Evolutionary conservation across 1,140 invertebrate genomes (phyloP).

Genomic region (Papilio dardanus): DNA sequence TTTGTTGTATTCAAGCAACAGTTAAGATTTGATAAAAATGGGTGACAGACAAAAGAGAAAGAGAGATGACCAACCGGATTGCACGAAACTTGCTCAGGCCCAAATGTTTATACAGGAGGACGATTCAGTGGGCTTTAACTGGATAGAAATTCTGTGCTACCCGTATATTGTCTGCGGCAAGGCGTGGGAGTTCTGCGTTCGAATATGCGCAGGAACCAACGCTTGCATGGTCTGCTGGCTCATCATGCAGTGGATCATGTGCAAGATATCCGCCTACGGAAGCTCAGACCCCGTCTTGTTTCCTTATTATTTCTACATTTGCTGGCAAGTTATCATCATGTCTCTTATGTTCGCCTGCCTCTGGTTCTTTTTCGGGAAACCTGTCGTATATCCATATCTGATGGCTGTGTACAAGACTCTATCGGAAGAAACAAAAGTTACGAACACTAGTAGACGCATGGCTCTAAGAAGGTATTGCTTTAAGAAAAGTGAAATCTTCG

Average conservation of each 20-base stretch:
- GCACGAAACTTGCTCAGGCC: constrained; percentile 38
- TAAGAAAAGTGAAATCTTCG: constrained; percentile 71
- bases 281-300: constrained; percentile 68
- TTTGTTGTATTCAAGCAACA: not conserved
- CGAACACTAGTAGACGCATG: constrained; percentile 46
- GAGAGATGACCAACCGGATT: constrained; percentile 49
- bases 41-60: constrained; percentile 46
- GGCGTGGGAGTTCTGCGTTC: constrained; percentile 65
- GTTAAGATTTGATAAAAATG: constrained; percentile 46
- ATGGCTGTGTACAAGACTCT: constrained; percentile 52
- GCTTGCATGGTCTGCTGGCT: constrained; percentile 73
- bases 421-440: constrained; percentile 24
- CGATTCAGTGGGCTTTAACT: constrained; percentile 64
- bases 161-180: constrained; percentile 70
- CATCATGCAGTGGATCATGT: constrained; percentile 69
- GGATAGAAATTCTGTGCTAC: constrained; percentile 75
- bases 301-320: constrained; percentile 75
- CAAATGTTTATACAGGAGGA: constrained; percentile 60
- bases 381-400: constrained; percentile 62
- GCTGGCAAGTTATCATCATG: constrained; percentile 66
- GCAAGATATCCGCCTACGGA: constrained; percentile 63
- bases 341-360: constrained; percentile 56
- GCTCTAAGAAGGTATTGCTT: constrained; percentile 71
- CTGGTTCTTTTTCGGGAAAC: constrained; percentile 63
- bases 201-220: constrained; percentile 67